phyloP scores from a whole-genome alignment of 2,113 vertebrate species.

The Maccullochella peelii region DNA sequence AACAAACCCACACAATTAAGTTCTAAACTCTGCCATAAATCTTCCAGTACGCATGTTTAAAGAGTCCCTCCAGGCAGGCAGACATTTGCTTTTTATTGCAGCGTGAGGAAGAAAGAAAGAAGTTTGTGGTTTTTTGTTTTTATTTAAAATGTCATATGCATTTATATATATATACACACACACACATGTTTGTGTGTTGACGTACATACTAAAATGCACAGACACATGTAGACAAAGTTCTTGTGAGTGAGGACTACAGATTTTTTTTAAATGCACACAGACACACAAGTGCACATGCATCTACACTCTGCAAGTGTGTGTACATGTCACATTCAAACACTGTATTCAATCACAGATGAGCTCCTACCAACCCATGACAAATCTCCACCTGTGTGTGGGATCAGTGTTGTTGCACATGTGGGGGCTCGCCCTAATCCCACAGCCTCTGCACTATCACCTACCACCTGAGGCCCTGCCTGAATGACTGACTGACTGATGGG shows the following conservation, averaged over 20 bases:
- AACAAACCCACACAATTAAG: slow-evolving; percentile 82
- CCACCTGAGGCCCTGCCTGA: slow-evolving; percentile 75
- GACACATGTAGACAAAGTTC: neutral
- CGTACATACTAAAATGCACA: neutral
- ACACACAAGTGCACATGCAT: slow-evolving; percentile 14
- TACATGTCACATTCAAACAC: slow-evolving; percentile 63
- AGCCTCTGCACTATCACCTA: slow-evolving; percentile 75
- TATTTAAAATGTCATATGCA: neutral
- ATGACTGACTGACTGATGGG: slow-evolving; percentile 75
- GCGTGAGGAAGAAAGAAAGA: slow-evolving; percentile 44
- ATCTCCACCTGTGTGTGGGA: slow-evolving; percentile 82
- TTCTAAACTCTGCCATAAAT: slow-evolving; percentile 78
- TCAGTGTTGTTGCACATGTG: slow-evolving; percentile 80
- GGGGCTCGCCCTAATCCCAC: slow-evolving; percentile 77
- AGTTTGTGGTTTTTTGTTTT: slow-evolving; percentile 43
- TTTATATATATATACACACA: neutral
- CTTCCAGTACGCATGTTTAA: slow-evolving; percentile 73
- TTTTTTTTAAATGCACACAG: slow-evolving; percentile 20
- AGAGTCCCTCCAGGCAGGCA: slow-evolving; percentile 73
- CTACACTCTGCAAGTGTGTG: neutral
- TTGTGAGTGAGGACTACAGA: neutral
- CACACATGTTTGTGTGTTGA: slow-evolving; percentile 1
- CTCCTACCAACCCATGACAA: slow-evolving; percentile 78
- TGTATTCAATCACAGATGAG: slow-evolving; percentile 76
- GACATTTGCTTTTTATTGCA: slow-evolving; percentile 76